Percentiles rank a stretch among this genome's conserved stretches.
Conservation (phyloP, 1,140 invertebrate species). For the Pogonognathellus flavescens region DNA sequence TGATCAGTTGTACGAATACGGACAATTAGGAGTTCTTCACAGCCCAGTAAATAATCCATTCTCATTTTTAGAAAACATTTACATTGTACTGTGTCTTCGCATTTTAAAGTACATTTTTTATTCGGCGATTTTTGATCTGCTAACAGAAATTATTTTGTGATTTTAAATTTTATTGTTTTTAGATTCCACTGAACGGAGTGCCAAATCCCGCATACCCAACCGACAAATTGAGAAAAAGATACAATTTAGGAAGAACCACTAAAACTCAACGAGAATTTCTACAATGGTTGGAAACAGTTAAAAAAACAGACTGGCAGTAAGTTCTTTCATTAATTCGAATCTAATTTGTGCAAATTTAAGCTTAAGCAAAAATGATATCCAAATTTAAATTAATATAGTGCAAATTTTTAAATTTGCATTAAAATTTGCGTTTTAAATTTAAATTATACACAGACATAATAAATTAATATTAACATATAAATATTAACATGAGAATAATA, state of each 20-base stretch:
- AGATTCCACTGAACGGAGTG: slow-evolving; percentile 21
- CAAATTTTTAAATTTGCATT: neutral
- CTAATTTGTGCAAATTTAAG: too few species aligned
- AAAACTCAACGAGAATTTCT: slow-evolving; percentile 18
- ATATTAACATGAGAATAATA: too few species aligned
- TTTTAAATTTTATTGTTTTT: neutral
- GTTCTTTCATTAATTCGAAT: too few species aligned
- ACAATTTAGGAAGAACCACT: slow-evolving; percentile 2
- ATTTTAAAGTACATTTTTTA: too few species aligned
- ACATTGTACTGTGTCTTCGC: too few species aligned
- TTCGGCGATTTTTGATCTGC: too few species aligned
- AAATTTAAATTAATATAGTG: too few species aligned
- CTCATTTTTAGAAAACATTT: too few species aligned
- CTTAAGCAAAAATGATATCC: too few species aligned
- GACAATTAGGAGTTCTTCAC: slow-evolving; percentile 5
- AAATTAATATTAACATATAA: too few species aligned
- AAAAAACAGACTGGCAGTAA: neutral
- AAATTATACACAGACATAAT: too few species aligned
- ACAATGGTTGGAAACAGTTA: neutral
- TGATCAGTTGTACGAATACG: slow-evolving; percentile 21
- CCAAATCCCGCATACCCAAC: slow-evolving; percentile 28
- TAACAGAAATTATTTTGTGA: too few species aligned
- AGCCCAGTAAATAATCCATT: slow-evolving; percentile 7
- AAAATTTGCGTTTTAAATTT: neutral
- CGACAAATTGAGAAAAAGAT: slow-evolving; percentile 6